A percentile compares a stretch with the other conserved stretches of the same genome.
phyloP scores from a whole-genome alignment of 30 jellyfish, hydroid and myxozoan genomes.

The Aurelia aurita complex sp. Pacific region DNA sequence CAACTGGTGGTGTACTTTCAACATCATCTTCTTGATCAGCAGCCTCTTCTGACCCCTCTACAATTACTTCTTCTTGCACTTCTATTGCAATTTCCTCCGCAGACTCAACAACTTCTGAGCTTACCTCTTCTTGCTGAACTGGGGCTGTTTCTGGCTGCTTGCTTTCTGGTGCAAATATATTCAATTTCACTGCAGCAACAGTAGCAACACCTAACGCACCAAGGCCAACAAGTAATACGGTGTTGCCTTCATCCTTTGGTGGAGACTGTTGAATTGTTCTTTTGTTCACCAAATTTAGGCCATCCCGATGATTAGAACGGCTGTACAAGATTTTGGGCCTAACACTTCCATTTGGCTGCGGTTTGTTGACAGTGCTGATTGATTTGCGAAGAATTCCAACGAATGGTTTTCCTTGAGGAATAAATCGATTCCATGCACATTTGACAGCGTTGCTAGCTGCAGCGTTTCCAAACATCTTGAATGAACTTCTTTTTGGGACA shows the following conservation, averaged over 20 bases:
- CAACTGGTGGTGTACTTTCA: conserved; percentile 3
- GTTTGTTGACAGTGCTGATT: conserved; percentile 14
- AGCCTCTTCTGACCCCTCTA: not conserved
- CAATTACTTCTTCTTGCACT: not conserved
- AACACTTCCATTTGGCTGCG: not conserved
- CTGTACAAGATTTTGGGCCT: not conserved
- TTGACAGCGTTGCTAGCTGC: not conserved
- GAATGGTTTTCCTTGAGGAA: conserved; percentile 39
- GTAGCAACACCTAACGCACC: conserved; percentile 70
- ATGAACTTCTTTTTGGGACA: not conserved
- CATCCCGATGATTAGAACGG: not conserved
- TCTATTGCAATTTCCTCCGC: not conserved
- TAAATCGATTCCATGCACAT: conserved; percentile 35
- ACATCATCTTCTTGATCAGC: not conserved
- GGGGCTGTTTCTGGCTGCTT: not conserved
- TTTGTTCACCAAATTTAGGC: not conserved
- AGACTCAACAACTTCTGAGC: not conserved
- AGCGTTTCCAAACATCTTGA: conserved; percentile 29
- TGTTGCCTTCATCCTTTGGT: conserved; percentile 17
- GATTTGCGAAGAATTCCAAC: conserved; percentile 29
- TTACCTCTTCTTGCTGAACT: not conserved
- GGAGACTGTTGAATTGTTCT: conserved; percentile 20
- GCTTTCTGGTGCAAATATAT: conserved; percentile 8
- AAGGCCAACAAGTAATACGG: conserved; percentile 46
- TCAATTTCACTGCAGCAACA: conserved; percentile 4